Conservation (phyloP, 1,140 invertebrate species). For the Drosophila sproati region DNA sequence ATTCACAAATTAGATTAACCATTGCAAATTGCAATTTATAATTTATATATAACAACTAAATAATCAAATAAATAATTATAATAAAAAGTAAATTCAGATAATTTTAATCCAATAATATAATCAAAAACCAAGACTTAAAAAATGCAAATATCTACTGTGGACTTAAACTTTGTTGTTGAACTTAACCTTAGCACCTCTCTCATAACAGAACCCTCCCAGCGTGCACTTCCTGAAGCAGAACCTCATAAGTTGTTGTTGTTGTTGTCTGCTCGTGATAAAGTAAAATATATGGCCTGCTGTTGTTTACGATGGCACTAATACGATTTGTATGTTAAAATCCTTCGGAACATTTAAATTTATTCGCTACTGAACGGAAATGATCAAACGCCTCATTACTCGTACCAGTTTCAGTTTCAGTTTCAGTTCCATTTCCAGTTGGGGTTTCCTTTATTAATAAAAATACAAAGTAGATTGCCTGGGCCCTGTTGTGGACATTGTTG, state of each 20-base stretch:
- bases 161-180: neutral
- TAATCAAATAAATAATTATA: no score
- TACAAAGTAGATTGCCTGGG: slow-evolving; percentile 64
- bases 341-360: slow-evolving; percentile 57
- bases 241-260: neutral
- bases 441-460: slow-evolving; percentile 46
- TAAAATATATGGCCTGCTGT: slow-evolving; percentile 41
- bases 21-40: no score
- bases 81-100: no score
- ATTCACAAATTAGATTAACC: no score
- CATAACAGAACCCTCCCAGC: neutral
- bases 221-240: slow-evolving; percentile 1
- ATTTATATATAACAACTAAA: no score
- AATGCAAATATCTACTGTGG: no score
- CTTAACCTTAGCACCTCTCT: no score
- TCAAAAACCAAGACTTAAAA: no score
- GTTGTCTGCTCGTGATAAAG: slow-evolving; percentile 24
- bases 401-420: slow-evolving; percentile 42
- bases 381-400: slow-evolving; percentile 69
- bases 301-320: slow-evolving; percentile 53
- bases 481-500: slow-evolving; percentile 64
- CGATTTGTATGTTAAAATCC: slow-evolving; percentile 52
- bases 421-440: slow-evolving; percentile 28
- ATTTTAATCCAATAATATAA: no score
- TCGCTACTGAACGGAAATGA: slow-evolving; percentile 60